phyloP scores from a whole-genome alignment of 2,888 invertebrate genomes.

The Hipparchia semele region DNA sequence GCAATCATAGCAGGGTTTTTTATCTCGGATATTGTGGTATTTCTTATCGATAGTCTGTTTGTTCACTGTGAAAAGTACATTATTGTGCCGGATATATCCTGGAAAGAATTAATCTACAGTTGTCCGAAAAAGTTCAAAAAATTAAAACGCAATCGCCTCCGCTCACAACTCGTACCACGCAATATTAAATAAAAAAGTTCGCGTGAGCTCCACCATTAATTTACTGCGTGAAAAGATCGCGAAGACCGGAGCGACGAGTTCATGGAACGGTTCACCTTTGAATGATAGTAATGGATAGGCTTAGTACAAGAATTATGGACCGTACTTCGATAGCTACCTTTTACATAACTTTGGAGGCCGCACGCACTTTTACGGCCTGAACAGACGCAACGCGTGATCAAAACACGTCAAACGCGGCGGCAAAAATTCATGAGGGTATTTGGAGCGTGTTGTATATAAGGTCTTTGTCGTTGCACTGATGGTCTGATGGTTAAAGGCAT shows the following conservation, averaged over 20 bases:
- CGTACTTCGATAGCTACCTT: constrained; percentile 44
- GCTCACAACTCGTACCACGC: constrained; percentile 30
- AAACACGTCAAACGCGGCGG: background rate
- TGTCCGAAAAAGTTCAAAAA: background rate
- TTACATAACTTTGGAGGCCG: constrained; percentile 41
- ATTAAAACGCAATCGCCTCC: background rate
- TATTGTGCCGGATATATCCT: too few relatives aligned
- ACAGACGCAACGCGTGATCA: background rate
- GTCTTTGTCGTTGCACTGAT: too few relatives aligned
- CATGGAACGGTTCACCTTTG: constrained; percentile 56
- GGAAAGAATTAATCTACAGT: background rate
- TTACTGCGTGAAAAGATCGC: constrained; percentile 73
- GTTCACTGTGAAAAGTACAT: too few relatives aligned
- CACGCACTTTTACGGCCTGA: constrained; percentile 35
- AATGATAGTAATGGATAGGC: constrained; percentile 66
- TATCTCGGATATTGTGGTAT: too few relatives aligned
- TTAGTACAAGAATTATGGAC: constrained; percentile 58
- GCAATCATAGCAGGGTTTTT: too few relatives aligned
- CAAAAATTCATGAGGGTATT: background rate
- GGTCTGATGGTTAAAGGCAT: too few relatives aligned
- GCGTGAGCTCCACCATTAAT: constrained; percentile 74
- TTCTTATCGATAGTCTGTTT: too few relatives aligned
- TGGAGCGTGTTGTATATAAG: too few relatives aligned
- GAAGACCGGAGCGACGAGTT: constrained; percentile 55
- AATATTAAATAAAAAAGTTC: constrained; percentile 56